phyloP scores from a whole-genome alignment of 2,888 invertebrate genomes.

The Lottia gigantea region DNA sequence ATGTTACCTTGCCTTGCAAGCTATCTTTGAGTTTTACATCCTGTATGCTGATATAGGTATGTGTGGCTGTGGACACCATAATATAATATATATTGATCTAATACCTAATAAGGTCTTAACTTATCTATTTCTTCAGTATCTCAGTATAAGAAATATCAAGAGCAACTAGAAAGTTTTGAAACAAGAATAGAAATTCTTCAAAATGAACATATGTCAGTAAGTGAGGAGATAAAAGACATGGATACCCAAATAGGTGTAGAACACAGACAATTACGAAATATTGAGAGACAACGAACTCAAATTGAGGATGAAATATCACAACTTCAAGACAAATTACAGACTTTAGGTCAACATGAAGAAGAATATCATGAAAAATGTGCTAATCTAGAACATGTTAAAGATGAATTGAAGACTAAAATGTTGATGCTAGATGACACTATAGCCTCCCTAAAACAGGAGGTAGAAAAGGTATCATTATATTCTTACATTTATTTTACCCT shows the following conservation, averaged over 20 bases:
- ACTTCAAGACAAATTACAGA: neutral
- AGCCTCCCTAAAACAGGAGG: neutral
- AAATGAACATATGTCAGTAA: neutral
- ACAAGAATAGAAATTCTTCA: neutral
- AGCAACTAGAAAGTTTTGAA: neutral
- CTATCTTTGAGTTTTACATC: too few relatives aligned
- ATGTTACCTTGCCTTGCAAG: too few relatives aligned
- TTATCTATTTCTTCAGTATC: too few relatives aligned
- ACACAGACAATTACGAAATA: neutral
- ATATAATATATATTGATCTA: too few relatives aligned
- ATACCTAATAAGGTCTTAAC: too few relatives aligned
- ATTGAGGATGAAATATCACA: neutral
- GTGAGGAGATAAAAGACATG: neutral
- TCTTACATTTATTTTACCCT: neutral
- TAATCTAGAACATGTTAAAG: neutral
- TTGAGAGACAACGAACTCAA: neutral
- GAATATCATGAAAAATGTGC: slow-evolving; percentile 5
- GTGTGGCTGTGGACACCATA: too few relatives aligned
- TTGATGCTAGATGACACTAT: neutral
- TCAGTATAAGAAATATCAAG: neutral
- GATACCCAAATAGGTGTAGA: neutral
- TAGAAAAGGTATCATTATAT: neutral
- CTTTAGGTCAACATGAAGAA: neutral
- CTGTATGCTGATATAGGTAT: too few relatives aligned
- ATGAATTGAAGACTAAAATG: neutral